phyloP scores from a whole-genome alignment of 2,797 vertebrate genomes.

The Macropus fuliginosus region DNA sequence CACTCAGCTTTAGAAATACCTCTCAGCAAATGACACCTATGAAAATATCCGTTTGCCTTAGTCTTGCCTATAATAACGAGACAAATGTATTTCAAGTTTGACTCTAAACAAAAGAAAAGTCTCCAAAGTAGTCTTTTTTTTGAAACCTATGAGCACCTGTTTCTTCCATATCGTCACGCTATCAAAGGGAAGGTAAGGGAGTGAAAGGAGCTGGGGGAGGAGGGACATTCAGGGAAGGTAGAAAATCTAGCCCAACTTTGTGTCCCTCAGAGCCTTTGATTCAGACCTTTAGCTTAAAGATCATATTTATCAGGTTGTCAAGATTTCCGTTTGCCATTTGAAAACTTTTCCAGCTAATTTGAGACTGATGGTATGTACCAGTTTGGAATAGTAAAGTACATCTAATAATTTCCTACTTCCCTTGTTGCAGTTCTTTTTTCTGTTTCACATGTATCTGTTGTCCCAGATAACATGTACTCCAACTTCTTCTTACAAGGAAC shows the following conservation, averaged over 20 bases:
- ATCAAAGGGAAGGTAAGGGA: fast-evolving
- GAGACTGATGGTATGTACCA: not conserved
- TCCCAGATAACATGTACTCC: not conserved
- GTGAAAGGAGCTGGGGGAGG: not conserved
- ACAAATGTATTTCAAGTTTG: not conserved
- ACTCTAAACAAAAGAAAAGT: not conserved
- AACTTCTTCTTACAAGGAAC: not conserved
- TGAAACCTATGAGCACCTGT: not conserved
- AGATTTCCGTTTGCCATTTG: not conserved
- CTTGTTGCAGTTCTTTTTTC: not conserved
- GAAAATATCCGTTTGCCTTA: not conserved
- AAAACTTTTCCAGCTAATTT: not conserved
- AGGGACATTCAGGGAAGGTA: fast-evolving
- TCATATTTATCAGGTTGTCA: not conserved
- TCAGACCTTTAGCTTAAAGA: conserved; percentile 9
- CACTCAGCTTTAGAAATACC: conserved; percentile 58
- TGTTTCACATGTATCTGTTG: not conserved
- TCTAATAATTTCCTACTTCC: not conserved
- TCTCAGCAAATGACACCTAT: conserved; percentile 49
- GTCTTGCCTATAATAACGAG: conserved; percentile 10
- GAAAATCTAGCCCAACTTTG: fast-evolving
- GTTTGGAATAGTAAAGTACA: not conserved
- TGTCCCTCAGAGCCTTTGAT: not conserved
- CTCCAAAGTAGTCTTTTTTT: fast-evolving
- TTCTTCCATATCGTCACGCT: not conserved